Base-by-base conservation (phyloP, 2,888 invertebrate species). In the Lithosia quadra region DNA sequence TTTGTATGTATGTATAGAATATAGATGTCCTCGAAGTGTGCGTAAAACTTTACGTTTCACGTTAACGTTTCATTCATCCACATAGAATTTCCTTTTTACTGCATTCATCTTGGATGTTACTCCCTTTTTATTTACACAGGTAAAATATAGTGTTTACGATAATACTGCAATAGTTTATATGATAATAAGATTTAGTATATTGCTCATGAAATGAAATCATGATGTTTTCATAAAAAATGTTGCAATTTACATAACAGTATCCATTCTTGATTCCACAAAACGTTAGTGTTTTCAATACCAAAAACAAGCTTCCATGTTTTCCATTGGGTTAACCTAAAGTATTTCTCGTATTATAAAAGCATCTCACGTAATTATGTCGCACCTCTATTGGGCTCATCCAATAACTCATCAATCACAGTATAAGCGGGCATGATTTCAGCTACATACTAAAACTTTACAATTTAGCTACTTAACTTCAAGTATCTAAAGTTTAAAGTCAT, bases 11-110 rank as follows among this genome's bases (percentile, higher is more conserved):
- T 43, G 43, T 43, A n/a, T 49, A 49, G n/a, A 9, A n/a, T 49
- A 49, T 49, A 49, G n/a, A 49, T 49, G 49, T 49, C 8, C 49
- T 49, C 49, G 49, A 49, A n/a, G n/a, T 49, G n/a, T n/a, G n/a
- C n/a, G 49, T 49, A n/a, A 49, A 49, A n/a, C 1, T 49, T n/a
- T n/a, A 49, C n/a, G 9, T 49, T 49, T 43, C 43, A 43, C 43
- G 18, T 18, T 43, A 43, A 43, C 18, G 18, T 43, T 43, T 49
- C 49, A 49, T n/a, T 49, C n/a, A n/a, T 1, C 9, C 49, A 9
- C 49, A n/a, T 9, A 49, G 8, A 49, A 49, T n/a, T n/a, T 9
- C n/a, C 49, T 49, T 49, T 49, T 49, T 49, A 49, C n/a, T 49
- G n/a, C n/a, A 49, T 49, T 49, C 49, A 49, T 49, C n/a, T 49